Evolutionary conservation across 2,113 vertebrate genomes (phyloP), one percentile per base, ranked within the genome.

Genomic region (Hippocampus comes): DNA sequence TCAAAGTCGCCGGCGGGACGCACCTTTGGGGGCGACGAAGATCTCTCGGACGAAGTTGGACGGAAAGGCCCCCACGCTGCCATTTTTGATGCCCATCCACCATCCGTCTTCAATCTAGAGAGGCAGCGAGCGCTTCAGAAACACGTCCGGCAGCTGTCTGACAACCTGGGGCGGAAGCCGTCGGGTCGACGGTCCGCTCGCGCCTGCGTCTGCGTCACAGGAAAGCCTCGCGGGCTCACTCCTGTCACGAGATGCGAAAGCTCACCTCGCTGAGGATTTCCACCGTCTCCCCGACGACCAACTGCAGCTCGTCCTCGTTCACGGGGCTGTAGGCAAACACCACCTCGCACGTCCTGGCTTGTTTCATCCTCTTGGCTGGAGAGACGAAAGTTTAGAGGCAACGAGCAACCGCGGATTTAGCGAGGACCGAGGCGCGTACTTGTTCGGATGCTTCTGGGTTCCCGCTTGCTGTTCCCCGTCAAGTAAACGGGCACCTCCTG

Each of bases 1-100:
- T 1, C 12, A 55, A 30, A 25, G 61, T 30, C 9, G 8, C 34
- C 9, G 4, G 34, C 53, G 46, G 46, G 18, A 55, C 74, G 0
- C 69, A 93, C 92, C 92, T 92, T 92, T 93, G 11, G 84, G 79
- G 0, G 67, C 49, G 41, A 90, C 81, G 56, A 91, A 89, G 51
- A 95, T 91, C 87, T 95, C 94, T 82, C 93, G 92, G 77, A 95
- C 94, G 86, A 95, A 97, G 86, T 97, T 95, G 38, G 94, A 95
- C 5, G 95, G 95, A 78, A 96, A 95, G n/a, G 93, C 94, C 74
- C 94, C 95, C 34, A 94, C 72, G 78, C 91, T 90, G 65, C 92
- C 91, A 49, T 90, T 92, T 88, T 92, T 95, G 71, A 92, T 72
- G 3, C 95, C 95, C 91, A 96, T 91, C 94, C 94, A 96, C 95